phyloP scores from a whole-genome alignment of 2,888 invertebrate species.

The Calameuta filiformis region DNA sequence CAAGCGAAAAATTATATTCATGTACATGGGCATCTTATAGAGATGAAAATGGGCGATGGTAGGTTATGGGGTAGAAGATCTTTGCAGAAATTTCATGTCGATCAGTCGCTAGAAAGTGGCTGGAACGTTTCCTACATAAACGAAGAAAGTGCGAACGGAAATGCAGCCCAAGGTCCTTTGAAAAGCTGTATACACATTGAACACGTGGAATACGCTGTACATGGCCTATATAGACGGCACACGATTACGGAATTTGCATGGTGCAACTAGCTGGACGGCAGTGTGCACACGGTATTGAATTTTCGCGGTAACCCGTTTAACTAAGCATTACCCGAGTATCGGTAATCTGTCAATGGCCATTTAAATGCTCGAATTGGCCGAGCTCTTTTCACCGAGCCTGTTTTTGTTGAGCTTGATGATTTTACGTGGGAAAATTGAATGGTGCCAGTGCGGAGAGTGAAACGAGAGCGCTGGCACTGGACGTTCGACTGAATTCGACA shows the following conservation, averaged over 20 bases:
- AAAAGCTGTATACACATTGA: neutral
- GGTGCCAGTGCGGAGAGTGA: neutral
- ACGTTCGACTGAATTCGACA: neutral
- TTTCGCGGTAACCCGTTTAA: constrained; percentile 50
- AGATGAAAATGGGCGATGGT: neutral
- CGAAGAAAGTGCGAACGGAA: neutral
- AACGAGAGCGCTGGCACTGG: neutral
- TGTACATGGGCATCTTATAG: neutral
- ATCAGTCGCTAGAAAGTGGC: neutral
- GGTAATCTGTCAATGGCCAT: constrained; percentile 51
- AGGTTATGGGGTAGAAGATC: neutral
- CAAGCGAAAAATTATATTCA: neutral
- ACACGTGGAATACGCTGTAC: neutral
- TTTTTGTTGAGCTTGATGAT: neutral
- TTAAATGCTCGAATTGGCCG: constrained; percentile 40
- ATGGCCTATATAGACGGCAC: neutral
- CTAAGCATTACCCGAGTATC: constrained; percentile 48
- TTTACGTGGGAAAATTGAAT: neutral
- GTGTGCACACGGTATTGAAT: constrained; percentile 36
- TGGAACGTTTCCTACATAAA: neutral
- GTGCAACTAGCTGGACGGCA: neutral
- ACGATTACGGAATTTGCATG: neutral
- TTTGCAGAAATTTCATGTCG: neutral
- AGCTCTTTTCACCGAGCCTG: constrained; percentile 42
- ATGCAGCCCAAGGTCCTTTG: neutral